Conservation (phyloP, 2,888 invertebrate species). For the Lasioglossum oenotherae region DNA sequence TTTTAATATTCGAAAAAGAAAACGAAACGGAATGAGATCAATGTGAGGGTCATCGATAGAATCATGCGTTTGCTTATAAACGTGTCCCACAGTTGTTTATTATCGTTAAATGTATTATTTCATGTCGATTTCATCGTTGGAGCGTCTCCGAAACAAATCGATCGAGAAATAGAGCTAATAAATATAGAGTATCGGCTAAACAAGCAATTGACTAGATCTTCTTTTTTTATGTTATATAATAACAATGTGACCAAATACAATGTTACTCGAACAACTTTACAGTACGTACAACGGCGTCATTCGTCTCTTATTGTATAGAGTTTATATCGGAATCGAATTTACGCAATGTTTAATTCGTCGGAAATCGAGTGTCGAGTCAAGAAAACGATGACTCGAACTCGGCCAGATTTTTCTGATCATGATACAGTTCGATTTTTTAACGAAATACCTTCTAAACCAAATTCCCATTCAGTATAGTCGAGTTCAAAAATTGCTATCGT, state of each 20-base stretch:
- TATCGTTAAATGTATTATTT: constrained; percentile 14
- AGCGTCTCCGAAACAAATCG: constrained; percentile 3
- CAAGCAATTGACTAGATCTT: constrained; percentile 18
- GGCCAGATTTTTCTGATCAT: background rate
- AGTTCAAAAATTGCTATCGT: background rate
- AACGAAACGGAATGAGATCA: background rate
- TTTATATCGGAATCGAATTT: constrained; percentile 3
- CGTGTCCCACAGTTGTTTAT: constrained; percentile 18
- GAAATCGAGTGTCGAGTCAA: background rate
- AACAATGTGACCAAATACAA: constrained; percentile 1
- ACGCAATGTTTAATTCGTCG: background rate
- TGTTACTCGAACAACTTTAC: constrained; percentile 8
- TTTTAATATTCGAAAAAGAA: background rate
- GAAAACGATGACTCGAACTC: background rate
- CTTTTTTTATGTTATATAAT: background rate
- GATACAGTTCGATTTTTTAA: background rate
- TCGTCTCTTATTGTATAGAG: background rate
- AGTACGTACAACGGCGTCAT: constrained; percentile 12
- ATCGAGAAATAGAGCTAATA: constrained; percentile 14
- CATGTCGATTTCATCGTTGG: constrained; percentile 17
- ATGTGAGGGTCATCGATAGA: background rate
- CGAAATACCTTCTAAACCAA: background rate
- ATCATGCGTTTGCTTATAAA: background rate
- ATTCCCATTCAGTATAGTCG: background rate
- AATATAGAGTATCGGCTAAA: constrained; percentile 18